Conservation (phyloP, 2,797 vertebrate genomes). For the Sylvia borin region DNA sequence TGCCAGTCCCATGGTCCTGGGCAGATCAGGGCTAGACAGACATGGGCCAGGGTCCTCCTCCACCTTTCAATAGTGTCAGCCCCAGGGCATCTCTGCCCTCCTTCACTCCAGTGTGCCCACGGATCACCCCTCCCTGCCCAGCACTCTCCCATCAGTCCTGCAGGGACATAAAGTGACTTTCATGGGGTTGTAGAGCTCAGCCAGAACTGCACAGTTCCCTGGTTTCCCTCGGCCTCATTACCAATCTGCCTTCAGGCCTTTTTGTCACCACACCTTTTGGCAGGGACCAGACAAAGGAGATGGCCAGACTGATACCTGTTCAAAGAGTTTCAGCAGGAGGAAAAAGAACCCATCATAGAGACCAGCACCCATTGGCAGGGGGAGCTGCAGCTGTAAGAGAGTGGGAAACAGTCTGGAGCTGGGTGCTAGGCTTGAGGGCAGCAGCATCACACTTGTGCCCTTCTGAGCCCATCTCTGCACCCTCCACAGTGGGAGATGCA, state of each 20-base stretch:
- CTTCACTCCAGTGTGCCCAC: background rate
- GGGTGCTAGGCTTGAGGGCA: background rate
- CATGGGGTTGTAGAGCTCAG: background rate
- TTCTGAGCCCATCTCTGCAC: background rate
- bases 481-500: background rate
- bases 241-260: background rate
- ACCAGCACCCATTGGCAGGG: slow-evolving; percentile 81
- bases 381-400: slow-evolving; percentile 72
- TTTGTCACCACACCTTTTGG: background rate
- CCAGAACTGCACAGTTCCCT: background rate
- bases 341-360: slow-evolving; percentile 86
- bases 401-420: background rate
- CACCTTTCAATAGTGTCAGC: background rate
- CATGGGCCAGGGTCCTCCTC: background rate
- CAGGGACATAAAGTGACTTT: background rate
- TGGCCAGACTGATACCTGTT: slow-evolving; percentile 69
- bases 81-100: background rate
- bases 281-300: background rate
- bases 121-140: background rate
- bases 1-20: background rate
- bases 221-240: background rate
- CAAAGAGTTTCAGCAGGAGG: slow-evolving; percentile 81
- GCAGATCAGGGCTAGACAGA: background rate
- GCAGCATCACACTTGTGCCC: background rate
- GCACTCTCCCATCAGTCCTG: background rate